phyloP scores from a whole-genome alignment of 2,113 vertebrate genomes.

The human (Homo sapiens) region DNA sequence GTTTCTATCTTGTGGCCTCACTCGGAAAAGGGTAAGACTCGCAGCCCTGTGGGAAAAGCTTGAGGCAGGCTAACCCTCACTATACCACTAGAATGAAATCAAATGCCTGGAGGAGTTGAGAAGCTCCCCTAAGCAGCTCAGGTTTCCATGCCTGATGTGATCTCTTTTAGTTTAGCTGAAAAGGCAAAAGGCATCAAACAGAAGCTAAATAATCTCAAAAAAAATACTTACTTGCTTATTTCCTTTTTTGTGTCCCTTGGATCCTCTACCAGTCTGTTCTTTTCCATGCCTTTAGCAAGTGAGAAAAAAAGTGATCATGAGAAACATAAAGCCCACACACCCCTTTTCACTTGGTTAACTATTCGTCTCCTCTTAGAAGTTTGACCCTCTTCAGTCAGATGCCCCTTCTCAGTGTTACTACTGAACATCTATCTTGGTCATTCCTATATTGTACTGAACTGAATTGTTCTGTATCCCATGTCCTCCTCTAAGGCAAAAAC shows the following conservation, averaged over 20 bases:
- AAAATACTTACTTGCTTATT: slow-evolving; percentile 79
- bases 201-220: slow-evolving; percentile 18
- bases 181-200: slow-evolving; percentile 10
- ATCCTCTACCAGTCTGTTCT: slow-evolving; percentile 86
- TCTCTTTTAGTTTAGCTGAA: slow-evolving; percentile 11
- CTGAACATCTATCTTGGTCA: not conserved
- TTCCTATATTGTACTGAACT: not conserved
- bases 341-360: slow-evolving; percentile 17
- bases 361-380: not conserved
- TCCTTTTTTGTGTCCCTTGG: slow-evolving; percentile 88
- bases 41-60: not conserved
- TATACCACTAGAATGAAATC: not conserved
- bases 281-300: slow-evolving; percentile 87
- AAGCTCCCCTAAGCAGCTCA: not conserved
- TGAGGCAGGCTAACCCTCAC: not conserved
- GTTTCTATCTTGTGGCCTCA: not conserved
- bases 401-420: not conserved
- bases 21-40: not conserved
- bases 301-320: slow-evolving; percentile 26
- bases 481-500: not conserved
- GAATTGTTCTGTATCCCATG: slow-evolving; percentile 23
- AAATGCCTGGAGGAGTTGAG: not conserved
- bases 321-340: not conserved
- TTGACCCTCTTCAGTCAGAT: slow-evolving; percentile 32
- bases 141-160: not conserved